Base-by-base conservation (phyloP, 2,797 vertebrate genomes). In the Echeneis naucrates region DNA sequence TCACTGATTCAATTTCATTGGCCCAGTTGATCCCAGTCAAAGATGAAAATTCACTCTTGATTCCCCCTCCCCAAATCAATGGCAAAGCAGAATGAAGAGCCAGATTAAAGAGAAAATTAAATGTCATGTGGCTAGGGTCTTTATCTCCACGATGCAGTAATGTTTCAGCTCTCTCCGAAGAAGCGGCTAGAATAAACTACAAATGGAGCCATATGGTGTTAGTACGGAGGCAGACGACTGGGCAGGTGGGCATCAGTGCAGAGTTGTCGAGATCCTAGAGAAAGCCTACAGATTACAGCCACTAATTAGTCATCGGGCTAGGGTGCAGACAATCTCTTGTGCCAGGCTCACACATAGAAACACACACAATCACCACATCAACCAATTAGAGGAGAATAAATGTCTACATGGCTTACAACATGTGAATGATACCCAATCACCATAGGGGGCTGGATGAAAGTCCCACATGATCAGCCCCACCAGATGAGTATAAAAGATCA, bases 291-390 rank as follows among this genome's bases (percentile, higher is more conserved):
- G 86, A 92, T 93, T 90, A 90, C 87, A 85, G 86, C 72, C 72
- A 68, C 84, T 89, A 93, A 93, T 93, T 90, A 92, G 85, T 90
- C 80, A 81, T 81, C 40, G 26, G 90, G 84, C 79, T 87, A 81
- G 77, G 90, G 88, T 82, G 86, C 82, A 85, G 63, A 77, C 85
- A 85, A 90, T 90, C 80, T 53, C 54, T 55, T 45, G 78, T 5
- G 63, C 67, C 75, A 60, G 67, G 33, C 58, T 66, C 53, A 60
- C 21, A n/a, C 8, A 23, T 24, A 12, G n/a, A 44, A 13, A 53
- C 44, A 60, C 52, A 77, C 26, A 72, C 48, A 65, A 45, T 57
- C 40, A 24, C 19, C 19, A 23, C 58, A 21, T 45, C 56, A 70
- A 27, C 68, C 42, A 72, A 50, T 48, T 23, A 57, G n/a, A 30